Evolutionary conservation across 2,113 vertebrate species (phyloP).

Genomic region (Gopherus flavomarginatus): DNA sequence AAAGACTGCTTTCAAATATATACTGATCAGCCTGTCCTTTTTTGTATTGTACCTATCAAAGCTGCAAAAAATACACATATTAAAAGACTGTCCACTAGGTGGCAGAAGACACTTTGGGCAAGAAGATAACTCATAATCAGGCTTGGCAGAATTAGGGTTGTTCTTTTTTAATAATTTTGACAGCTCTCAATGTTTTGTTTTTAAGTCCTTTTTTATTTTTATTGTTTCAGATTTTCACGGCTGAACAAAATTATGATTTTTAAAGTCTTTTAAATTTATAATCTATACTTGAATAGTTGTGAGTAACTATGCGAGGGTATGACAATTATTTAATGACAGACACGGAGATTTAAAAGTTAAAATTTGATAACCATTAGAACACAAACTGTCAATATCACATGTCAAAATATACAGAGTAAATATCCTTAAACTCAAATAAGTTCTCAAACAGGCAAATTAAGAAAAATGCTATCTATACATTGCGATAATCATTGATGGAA

Average conservation of each 20-base stretch:
- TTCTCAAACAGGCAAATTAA: neutral
- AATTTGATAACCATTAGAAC: neutral
- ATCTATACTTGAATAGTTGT: neutral
- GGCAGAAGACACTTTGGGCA: constrained; percentile 68
- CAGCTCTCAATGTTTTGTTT: neutral
- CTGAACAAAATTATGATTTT: neutral
- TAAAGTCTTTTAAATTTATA: neutral
- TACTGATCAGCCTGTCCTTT: neutral
- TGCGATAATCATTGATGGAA: neutral
- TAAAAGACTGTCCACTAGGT: constrained; percentile 60
- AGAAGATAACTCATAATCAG: neutral
- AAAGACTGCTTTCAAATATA: neutral
- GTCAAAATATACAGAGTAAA: neutral
- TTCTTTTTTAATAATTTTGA: neutral
- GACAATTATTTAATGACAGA: neutral
- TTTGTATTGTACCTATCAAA: neutral
- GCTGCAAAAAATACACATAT: accelerated
- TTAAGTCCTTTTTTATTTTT: neutral
- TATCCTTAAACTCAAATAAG: neutral
- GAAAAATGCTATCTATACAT: too few species aligned
- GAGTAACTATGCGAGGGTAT: neutral
- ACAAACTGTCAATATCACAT: neutral
- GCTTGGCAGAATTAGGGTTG: neutral
- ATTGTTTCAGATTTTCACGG: neutral
- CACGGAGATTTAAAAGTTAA: neutral